A percentile compares a stretch with the other conserved stretches of the same genome.
These are phyloP conservation scores for Xanthia togata DNA, from an alignment of 2,888 invertebrate species.

Conservation along the genomic window DNA sequence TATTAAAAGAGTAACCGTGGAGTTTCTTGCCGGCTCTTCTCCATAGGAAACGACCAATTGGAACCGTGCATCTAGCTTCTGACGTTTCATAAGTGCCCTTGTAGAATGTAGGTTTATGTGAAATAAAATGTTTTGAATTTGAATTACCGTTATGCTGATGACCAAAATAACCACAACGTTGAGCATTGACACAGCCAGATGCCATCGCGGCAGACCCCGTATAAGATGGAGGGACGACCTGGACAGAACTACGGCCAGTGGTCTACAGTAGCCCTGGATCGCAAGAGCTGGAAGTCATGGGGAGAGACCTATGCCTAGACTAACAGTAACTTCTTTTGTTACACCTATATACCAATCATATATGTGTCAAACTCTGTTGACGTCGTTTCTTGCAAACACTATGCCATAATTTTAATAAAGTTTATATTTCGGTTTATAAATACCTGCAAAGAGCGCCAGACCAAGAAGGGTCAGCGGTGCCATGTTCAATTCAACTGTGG, in stretches of 20 bases:
- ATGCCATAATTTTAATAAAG: not conserved
- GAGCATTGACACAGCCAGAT: no score
- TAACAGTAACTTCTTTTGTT: not conserved
- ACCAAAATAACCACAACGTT: no score
- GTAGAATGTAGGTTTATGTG: no score
- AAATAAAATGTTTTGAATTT: no score
- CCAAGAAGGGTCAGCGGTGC: slow-evolving; percentile 32
- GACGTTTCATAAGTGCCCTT: no score
- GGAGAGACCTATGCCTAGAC: not conserved
- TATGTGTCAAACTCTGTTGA: not conserved
- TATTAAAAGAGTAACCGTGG: no score
- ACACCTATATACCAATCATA: not conserved
- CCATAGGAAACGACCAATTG: no score
- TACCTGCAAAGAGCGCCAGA: slow-evolving; percentile 52
- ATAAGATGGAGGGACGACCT: not conserved
- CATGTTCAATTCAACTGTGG: slow-evolving; percentile 40
- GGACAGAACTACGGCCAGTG: no score
- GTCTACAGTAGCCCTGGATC: not conserved
- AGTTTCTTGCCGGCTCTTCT: no score
- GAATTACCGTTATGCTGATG: no score
- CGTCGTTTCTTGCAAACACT: not conserved
- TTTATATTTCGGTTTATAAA: slow-evolving; percentile 5
- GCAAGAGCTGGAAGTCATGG: not conserved
- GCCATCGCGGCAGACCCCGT: no score
- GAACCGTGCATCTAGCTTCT: no score